phyloP scores from a whole-genome alignment of 2,888 invertebrate genomes.

The Metalampra italica region DNA sequence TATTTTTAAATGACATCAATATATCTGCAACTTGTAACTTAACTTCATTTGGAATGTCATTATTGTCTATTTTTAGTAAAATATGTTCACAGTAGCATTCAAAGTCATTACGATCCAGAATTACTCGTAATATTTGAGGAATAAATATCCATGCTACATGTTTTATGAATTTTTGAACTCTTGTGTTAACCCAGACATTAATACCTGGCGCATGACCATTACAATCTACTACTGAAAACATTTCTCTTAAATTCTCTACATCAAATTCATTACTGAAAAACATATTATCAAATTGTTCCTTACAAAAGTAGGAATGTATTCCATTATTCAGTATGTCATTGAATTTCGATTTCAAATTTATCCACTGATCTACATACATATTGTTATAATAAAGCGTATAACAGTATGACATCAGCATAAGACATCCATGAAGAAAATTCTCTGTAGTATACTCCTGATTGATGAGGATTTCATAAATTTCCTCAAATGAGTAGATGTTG shows the following conservation, averaged over 20 bases:
- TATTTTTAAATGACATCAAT: slow-evolving; percentile 35
- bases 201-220: slow-evolving; percentile 40
- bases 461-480: slow-evolving; percentile 29
- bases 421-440: slow-evolving; percentile 57
- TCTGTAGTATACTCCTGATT: slow-evolving; percentile 32
- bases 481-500: slow-evolving; percentile 50
- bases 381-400: slow-evolving; percentile 29
- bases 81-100: slow-evolving; percentile 43
- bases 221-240: slow-evolving; percentile 30
- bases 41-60: slow-evolving; percentile 20
- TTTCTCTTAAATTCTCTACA: slow-evolving; percentile 25
- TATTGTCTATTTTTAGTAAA: slow-evolving; percentile 34
- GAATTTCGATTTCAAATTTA: slow-evolving; percentile 29
- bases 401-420: slow-evolving; percentile 44
- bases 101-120: slow-evolving; percentile 38
- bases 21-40: slow-evolving; percentile 30
- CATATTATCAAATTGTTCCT: slow-evolving; percentile 40
- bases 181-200: slow-evolving; percentile 44
- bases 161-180: slow-evolving; percentile 35
- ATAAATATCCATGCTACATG: slow-evolving; percentile 36
- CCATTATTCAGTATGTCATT: slow-evolving; percentile 18
- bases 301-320: slow-evolving; percentile 48
- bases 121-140: slow-evolving; percentile 28
- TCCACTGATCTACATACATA: slow-evolving; percentile 19
- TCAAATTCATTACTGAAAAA: slow-evolving; percentile 15